Evolutionary conservation across 2,888 invertebrate genomes (phyloP), one percentile per base, ranked within the genome.

Genomic region (Sarcophaga rosellei): DNA sequence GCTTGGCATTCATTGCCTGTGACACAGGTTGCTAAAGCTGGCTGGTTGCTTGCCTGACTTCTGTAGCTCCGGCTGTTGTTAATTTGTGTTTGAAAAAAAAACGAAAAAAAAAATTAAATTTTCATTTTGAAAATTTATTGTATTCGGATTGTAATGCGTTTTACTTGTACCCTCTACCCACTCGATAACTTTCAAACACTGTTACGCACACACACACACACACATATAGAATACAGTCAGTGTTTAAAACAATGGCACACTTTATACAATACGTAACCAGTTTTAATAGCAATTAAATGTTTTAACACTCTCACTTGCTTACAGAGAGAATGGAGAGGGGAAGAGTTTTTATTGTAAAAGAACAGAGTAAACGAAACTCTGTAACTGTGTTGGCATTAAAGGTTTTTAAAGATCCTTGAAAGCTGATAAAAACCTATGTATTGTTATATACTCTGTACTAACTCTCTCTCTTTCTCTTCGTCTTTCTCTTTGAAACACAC

Each of bases 281-380:
- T 77, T 82, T 78, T 78, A 83, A 68, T 74, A 78, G 83, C 83
- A 78, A 79, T 84, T 84, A 75, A 65, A 70, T 65, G 53, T 53
- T 53, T 53, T 53, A 53, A 53, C 53, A 53, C 53, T 15, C 53
- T 53, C 53, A 53, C 53, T 15, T 17, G 2, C 4, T 0, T 4
- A 53, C 53, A 17, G 4, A 53, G 4, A 53, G 35, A 35, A 35
- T 1, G 35, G 35, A 10, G 35, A 35, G 35, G 8, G 10, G 2
- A 8, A 35, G 35, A 35, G 35, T 35, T 35, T 53, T 53, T 53
- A 53, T 53, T 15, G 17, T 17, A 53, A 53, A 53, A 53, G 17
- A 53, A 53, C 5, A 53, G 53, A 53, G 53, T 53, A 17, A 12
- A 53, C 4, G 15, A 53, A 17, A 53, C 15, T 53, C 1, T 15